Evolutionary conservation across 2,113 vertebrate species (phyloP), one percentile per base, ranked within the genome.

Genomic region (Cololabis saira): DNA sequence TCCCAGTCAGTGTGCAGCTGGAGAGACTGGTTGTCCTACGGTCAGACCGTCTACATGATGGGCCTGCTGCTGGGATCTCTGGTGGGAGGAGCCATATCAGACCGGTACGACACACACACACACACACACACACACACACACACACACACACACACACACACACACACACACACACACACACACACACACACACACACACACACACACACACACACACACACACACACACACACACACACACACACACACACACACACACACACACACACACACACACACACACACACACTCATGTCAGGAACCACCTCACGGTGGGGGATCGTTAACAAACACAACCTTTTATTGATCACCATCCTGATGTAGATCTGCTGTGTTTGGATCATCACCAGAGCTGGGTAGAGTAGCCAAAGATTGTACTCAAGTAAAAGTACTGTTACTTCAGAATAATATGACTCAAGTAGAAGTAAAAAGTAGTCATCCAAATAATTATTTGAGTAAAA

Each of bases 51-150:
- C 50, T 92, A 58, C 78, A 90, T 90, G 88, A 76, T 63, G 0
- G 91, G 92, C 1, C 76, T 90, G 24, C 84, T 93, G 52, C 64
- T 93, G 30, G 92, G 92, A 3, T 91, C 92, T 17, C 73, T 91
- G 68, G 53, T 92, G 9, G 88, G 85, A 27, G 92, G 92, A 69
- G 71, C 86, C 0, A 5, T 92, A 4, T 90, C 91, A 13, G 90
- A 93, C 89, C 50, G 80, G 91, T 91, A 74, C 0, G 1, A 21
- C 45, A 37, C 52, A 40, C 6, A 67, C 33, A 49, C 59, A 44
- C 45, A 17, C 45, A 55, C n/a, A n/a, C n/a, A 21, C 45, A 37
- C 52, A 40, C 6, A 21, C 45, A 37, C 52, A 40, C 6, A 21
- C 45, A 37, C 52, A 40, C 6, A 21, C 45, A 37, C 52, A 40